Evolutionary conservation across 2,113 vertebrate genomes (phyloP).

Genomic region (Hippopotamus amphibius): DNA sequence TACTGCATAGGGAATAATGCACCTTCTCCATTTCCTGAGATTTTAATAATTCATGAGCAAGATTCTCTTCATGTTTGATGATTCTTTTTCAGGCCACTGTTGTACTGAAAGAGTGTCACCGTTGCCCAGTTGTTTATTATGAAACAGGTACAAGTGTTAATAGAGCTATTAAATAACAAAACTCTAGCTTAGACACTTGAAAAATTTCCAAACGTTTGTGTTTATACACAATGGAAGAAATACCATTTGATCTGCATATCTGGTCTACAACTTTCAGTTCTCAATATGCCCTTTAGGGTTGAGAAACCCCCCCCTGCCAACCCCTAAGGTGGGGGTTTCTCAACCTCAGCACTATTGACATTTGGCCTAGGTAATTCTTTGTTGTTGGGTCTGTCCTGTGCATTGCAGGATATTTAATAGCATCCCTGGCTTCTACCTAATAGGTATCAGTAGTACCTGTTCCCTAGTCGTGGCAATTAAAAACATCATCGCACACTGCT

Average conservation of each 20-base stretch:
- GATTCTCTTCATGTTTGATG: background rate
- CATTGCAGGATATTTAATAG: background rate
- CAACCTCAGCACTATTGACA: background rate
- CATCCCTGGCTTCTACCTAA: background rate
- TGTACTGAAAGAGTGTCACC: background rate
- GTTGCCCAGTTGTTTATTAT: background rate
- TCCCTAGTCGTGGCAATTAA: background rate
- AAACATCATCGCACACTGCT: background rate
- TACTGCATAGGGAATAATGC: background rate
- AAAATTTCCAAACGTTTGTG: background rate
- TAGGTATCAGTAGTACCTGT: background rate
- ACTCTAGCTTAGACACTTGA: background rate
- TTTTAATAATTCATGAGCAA: background rate
- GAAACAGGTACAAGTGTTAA: background rate
- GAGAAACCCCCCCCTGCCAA: background rate
- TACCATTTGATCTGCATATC: background rate
- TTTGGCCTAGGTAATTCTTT: background rate
- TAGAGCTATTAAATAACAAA: background rate
- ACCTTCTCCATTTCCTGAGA: background rate
- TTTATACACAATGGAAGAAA: background rate
- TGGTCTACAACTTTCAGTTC: background rate
- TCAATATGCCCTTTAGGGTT: background rate
- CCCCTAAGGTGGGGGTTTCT: background rate
- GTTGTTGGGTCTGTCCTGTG: too few species aligned
- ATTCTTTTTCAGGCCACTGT: conserved; percentile 31